A percentile compares a stretch with the other conserved stretches of the same genome.
Conservation (phyloP, 1,140 invertebrate species). For the Drosophila repleta region DNA sequence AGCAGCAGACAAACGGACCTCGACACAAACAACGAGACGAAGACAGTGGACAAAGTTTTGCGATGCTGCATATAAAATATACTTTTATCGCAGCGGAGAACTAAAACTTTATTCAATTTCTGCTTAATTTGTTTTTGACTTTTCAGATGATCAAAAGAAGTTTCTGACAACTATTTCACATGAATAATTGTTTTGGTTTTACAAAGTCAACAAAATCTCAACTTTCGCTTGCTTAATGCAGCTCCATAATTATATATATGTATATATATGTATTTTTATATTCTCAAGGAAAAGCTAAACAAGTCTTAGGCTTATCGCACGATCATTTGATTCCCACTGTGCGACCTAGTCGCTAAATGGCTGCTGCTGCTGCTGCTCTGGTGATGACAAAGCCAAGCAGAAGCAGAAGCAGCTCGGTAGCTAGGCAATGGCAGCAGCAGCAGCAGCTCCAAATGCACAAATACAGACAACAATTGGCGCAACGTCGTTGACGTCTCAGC, state of each 20-base stretch:
- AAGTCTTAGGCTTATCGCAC: no score
- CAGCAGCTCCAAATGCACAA: conserved; percentile 40
- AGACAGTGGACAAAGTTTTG: conserved; percentile 46
- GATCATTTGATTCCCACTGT: conserved; percentile 29
- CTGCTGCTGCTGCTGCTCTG: conserved; percentile 16
- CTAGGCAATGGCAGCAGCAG: conserved; percentile 7
- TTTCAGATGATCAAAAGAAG: no score
- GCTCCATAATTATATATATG: no score
- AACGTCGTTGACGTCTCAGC: conserved; percentile 47
- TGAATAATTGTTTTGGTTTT: no score
- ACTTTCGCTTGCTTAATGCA: no score
- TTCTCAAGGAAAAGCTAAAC: no score
- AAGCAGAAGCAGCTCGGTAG: conserved; percentile 7
- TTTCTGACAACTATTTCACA: no score
- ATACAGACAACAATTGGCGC: conserved; percentile 61
- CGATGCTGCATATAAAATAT: neutral
- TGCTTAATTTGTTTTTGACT: no score
- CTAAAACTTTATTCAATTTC: no score
- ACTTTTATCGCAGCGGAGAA: neutral
- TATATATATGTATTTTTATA: no score
- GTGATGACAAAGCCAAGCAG: conserved; percentile 46
- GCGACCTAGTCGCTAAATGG: conserved; percentile 30
- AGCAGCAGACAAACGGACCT: conserved; percentile 26
- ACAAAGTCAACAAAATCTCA: no score
- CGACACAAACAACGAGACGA: conserved; percentile 48